Evolutionary conservation across 2,113 vertebrate genomes (phyloP), one percentile per base, ranked within the genome.

Genomic region (Notarius lentiginosus): DNA sequence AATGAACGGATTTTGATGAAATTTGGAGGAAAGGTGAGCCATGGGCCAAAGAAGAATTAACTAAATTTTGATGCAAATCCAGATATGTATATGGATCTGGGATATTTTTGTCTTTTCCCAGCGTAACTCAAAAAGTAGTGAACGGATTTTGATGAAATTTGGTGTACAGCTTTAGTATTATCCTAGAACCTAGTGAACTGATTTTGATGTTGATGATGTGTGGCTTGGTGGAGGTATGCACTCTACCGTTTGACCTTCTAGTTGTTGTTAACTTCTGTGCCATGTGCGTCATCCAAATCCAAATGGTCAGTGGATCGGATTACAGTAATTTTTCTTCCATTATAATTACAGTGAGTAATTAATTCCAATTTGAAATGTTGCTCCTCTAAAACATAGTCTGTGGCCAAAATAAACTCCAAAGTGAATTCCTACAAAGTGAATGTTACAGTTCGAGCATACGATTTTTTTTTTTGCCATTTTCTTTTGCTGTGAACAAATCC

Each of bases 251-350:
- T 41, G 41, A 80, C 55, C 53, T 10, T 30, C 61, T 60, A 41
- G 61, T 80, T 80, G 56, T 81, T 61, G 30, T 47, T 61, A 41
- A 41, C 30, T 41, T 61, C 79, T 61, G 20, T 24, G 12, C 30
- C 30, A 61, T 24, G 30, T 41, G 56, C 56, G 24, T 81, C 56
- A 41, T 61, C 34, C 30, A 20, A 81, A 81, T 4, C 18, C 30
- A 61, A 61, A 81, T 6, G 53, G n/a, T 79, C 53, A 79, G 53
- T 79, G 30, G 56, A 81, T 0, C 47, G 34, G 56, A 34, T 81
- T 61, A 81, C 56, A 61, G 56, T 61, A 47, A 81, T 61, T 81
- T 81, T 81, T 81, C 56, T 14, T 61, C 22, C 34, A 47, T 61
- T 61, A 61, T 56, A 53, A 60, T 24, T 80, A 30, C 56, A 12